A percentile compares a stretch with the other conserved stretches of the same genome.
Evolutionary conservation across 1,140 invertebrate species (phyloP).

Genomic region (Contarinia nasturtii): DNA sequence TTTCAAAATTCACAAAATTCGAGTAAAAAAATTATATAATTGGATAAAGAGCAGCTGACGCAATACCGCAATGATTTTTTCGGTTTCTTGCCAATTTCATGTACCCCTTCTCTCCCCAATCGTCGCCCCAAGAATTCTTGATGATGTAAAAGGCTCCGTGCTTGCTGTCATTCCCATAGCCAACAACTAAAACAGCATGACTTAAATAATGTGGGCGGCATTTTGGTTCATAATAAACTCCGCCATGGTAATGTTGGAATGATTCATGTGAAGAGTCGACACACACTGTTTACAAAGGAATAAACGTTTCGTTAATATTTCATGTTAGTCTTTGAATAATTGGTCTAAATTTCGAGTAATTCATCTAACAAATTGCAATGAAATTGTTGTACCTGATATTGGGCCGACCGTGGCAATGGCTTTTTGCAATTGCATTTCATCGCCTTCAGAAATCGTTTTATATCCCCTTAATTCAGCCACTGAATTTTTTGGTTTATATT

Average conservation of each 20-base stretch:
- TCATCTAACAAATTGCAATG: no score
- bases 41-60: slow-evolving; percentile 43
- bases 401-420: slow-evolving; percentile 77
- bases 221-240: slow-evolving; percentile 1
- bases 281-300: no score
- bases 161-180: slow-evolving; percentile 49
- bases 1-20: no score
- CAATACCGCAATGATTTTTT: slow-evolving; percentile 57
- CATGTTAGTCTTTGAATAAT: no score
- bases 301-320: no score
- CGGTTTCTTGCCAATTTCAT: slow-evolving; percentile 56
- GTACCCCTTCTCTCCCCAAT: slow-evolving; percentile 54
- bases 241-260: slow-evolving; percentile 34
- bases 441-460: slow-evolving; percentile 61
- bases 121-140: slow-evolving; percentile 45
- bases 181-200: slow-evolving; percentile 68
- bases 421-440: slow-evolving; percentile 43
- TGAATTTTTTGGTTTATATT: slow-evolving; percentile 31
- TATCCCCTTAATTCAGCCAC: slow-evolving; percentile 73
- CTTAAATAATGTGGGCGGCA: slow-evolving; percentile 31
- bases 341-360: no score
- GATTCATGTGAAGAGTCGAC: slow-evolving; percentile 69
- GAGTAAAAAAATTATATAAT: no score
- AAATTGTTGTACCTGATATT: no score
- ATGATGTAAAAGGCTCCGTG: slow-evolving; percentile 57